Percentiles rank a stretch among this genome's conserved stretches.
Evolutionary conservation across 2,888 invertebrate species (phyloP).

Genomic region (Cylindroiulus punctatus): DNA sequence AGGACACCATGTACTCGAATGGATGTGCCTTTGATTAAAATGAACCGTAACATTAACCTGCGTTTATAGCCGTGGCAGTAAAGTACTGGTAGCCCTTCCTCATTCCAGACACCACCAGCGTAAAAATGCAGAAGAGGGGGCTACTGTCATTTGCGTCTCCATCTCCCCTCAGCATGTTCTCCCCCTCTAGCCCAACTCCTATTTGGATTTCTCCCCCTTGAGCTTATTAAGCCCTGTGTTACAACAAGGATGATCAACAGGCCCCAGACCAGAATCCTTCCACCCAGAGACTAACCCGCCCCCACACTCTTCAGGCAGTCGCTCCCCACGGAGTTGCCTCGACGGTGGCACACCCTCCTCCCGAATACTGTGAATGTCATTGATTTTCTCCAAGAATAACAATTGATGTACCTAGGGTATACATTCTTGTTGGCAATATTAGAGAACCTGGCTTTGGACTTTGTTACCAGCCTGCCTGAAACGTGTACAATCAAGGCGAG

Average conservation of each 20-base stretch:
- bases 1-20: not conserved
- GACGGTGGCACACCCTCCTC: slow-evolving; percentile 21
- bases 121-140: slow-evolving; percentile 39
- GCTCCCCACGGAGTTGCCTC: not conserved
- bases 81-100: not conserved
- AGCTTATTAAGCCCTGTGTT: slow-evolving; percentile 51
- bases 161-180: slow-evolving; percentile 16
- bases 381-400: slow-evolving; percentile 53
- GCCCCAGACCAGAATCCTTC: slow-evolving; percentile 49
- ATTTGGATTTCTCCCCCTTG: slow-evolving; percentile 46
- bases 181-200: slow-evolving; percentile 29
- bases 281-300: not conserved
- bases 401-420: slow-evolving; percentile 50
- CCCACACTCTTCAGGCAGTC: not conserved
- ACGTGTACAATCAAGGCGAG: slow-evolving; percentile 48
- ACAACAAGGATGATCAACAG: slow-evolving; percentile 50
- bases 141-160: slow-evolving; percentile 38
- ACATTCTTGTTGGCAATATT: slow-evolving; percentile 46
- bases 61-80: not conserved
- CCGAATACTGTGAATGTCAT: slow-evolving; percentile 46
- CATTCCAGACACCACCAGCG: slow-evolving; percentile 25
- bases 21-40: not conserved
- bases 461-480: slow-evolving; percentile 39
- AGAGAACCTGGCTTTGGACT: slow-evolving; percentile 47
- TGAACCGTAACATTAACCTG: not conserved